Conservation (phyloP, 35 echinoderm and acorn worm species). For the Patiria miniata region DNA sequence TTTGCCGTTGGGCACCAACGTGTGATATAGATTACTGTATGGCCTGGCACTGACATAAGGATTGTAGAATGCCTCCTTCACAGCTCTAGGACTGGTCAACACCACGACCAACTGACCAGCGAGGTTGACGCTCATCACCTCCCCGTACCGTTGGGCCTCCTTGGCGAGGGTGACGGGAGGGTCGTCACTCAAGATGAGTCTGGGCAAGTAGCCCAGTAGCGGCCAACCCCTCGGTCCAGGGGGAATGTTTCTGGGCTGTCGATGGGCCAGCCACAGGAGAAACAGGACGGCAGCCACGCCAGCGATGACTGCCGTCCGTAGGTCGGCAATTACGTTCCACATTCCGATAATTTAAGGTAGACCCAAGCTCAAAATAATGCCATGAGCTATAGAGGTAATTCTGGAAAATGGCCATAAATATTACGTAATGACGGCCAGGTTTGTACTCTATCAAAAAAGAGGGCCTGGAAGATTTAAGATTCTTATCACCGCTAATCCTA, state of each 20-base stretch:
- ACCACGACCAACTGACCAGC: neutral
- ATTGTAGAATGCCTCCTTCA: neutral
- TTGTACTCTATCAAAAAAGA: too few relatives aligned
- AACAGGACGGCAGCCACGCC: neutral
- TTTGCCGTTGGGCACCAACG: neutral
- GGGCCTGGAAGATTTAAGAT: too few relatives aligned
- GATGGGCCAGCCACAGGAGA: neutral
- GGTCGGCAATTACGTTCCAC: too few relatives aligned
- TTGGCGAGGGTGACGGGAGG: neutral
- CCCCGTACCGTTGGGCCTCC: neutral
- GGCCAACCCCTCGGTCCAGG: slow-evolving; percentile 7
- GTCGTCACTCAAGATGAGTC: neutral
- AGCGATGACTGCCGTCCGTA: neutral
- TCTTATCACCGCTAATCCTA: too few relatives aligned
- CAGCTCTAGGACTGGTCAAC: neutral
- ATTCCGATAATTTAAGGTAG: too few relatives aligned
- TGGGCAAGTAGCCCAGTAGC: neutral
- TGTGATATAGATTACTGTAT: neutral
- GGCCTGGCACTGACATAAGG: neutral
- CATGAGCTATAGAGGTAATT: too few relatives aligned
- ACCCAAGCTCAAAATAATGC: too few relatives aligned
- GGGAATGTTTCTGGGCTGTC: neutral
- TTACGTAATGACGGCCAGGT: too few relatives aligned
- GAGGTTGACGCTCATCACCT: neutral
- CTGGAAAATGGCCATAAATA: too few relatives aligned